These are phyloP conservation scores for Agonum fuliginosum DNA, from an alignment of 2,888 invertebrate genomes.

Conservation along the genomic window DNA sequence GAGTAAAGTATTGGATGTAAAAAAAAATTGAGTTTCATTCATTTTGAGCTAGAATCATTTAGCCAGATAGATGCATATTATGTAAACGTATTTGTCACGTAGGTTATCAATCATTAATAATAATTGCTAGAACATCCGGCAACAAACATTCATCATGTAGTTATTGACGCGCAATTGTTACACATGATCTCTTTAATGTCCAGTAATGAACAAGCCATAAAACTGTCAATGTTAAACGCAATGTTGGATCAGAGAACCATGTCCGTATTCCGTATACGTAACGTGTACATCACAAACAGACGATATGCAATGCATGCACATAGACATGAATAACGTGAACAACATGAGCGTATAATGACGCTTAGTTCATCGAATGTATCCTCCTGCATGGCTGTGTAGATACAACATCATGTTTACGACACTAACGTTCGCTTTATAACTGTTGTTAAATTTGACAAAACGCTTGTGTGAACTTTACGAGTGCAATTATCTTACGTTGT, in stretches of 20 bases:
- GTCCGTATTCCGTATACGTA: too few species aligned
- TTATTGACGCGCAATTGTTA: neutral
- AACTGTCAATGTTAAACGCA: neutral
- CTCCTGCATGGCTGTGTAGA: neutral
- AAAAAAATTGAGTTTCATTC: too few species aligned
- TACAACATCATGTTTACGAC: slow-evolving; percentile 1
- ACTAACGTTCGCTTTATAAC: slow-evolving; percentile 7
- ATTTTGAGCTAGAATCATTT: too few species aligned
- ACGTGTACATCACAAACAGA: slow-evolving; percentile 8
- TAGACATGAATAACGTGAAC: too few species aligned
- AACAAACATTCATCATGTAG: neutral
- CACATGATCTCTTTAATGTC: slow-evolving; percentile 7
- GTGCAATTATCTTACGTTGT: slow-evolving; percentile 12
- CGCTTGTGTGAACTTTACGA: slow-evolving; percentile 16
- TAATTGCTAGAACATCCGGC: neutral
- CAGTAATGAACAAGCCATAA: slow-evolving; percentile 22
- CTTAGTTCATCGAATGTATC: slow-evolving; percentile 6
- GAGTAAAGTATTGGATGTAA: too few species aligned
- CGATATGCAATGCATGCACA: neutral
- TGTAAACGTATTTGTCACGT: too few species aligned
- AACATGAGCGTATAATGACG: neutral
- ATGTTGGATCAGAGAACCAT: neutral
- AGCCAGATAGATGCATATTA: too few species aligned
- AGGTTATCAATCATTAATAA: neutral
- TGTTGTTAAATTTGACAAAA: neutral